Percentiles rank a stretch among this genome's conserved stretches.
These are phyloP conservation scores for Amyelois transitella DNA, from an alignment of 1,140 invertebrate genomes.

Conservation along the genomic window DNA sequence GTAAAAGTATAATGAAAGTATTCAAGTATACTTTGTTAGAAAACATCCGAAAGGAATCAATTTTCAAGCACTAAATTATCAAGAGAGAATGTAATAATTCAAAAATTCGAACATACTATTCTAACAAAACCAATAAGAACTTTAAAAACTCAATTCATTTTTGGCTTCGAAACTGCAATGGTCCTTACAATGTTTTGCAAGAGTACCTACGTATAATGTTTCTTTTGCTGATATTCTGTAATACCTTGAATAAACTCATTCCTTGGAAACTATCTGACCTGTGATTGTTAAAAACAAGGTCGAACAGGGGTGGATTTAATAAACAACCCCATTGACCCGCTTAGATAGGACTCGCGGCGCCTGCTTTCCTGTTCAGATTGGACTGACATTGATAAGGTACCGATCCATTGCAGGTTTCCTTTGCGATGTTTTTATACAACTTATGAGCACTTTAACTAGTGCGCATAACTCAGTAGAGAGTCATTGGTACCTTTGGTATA, in stretches of 20 bases:
- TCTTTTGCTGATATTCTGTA: neutral
- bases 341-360: conserved; percentile 43
- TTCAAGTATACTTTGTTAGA: too few relatives aligned
- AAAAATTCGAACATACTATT: too few relatives aligned
- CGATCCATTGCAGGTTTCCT: neutral
- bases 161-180: neutral
- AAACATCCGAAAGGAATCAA: too few relatives aligned
- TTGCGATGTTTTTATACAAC: too few relatives aligned
- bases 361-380: conserved; percentile 23
- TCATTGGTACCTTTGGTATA: too few relatives aligned
- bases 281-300: conserved; percentile 35
- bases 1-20: too few relatives aligned
- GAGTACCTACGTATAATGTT: neutral
- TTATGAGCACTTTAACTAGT: too few relatives aligned
- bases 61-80: too few relatives aligned
- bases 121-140: too few relatives aligned
- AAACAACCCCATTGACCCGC: conserved; percentile 49
- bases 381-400: neutral
- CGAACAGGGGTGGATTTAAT: conserved; percentile 46
- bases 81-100: too few relatives aligned
- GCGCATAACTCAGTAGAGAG: too few relatives aligned
- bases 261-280: conserved; percentile 9
- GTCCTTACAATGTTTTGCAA: neutral
- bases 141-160: too few relatives aligned
- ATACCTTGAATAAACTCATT: neutral